Evolutionary conservation across 1,140 invertebrate genomes (phyloP).

Genomic region (Adoxophyes honmai): DNA sequence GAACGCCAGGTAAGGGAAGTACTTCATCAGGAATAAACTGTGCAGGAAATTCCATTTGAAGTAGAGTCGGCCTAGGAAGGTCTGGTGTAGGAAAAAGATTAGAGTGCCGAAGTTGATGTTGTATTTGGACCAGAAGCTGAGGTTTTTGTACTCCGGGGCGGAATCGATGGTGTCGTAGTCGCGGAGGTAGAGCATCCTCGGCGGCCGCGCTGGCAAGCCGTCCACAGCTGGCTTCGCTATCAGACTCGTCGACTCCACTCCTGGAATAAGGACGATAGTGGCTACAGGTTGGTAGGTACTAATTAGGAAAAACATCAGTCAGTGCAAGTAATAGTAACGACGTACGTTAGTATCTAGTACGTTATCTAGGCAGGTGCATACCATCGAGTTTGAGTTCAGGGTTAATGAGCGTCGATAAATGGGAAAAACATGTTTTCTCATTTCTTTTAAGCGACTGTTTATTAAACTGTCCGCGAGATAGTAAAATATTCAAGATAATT

Average conservation of each 20-base stretch:
- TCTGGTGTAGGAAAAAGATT: constrained; percentile 30
- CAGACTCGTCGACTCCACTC: constrained; percentile 41
- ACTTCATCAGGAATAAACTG: constrained; percentile 53
- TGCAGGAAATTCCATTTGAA: constrained; percentile 54
- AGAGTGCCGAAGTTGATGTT: constrained; percentile 34
- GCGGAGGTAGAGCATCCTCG: constrained; percentile 35
- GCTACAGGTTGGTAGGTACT: too few species aligned
- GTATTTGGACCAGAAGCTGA: constrained; percentile 34
- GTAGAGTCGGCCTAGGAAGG: constrained; percentile 47
- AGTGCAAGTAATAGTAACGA: constrained; percentile 18
- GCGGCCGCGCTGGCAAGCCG: constrained; percentile 23
- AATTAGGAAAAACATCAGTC: not conserved
- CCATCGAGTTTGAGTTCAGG: too few species aligned
- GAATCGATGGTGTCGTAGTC: constrained; percentile 45
- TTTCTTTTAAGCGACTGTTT: too few species aligned
- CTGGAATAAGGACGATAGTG: constrained; percentile 30
- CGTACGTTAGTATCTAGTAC: too few species aligned
- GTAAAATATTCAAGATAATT: too few species aligned
- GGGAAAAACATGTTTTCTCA: too few species aligned
- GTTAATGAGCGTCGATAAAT: too few species aligned
- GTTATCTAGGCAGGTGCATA: too few species aligned
- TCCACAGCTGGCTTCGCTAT: constrained; percentile 40
- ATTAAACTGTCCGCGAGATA: too few species aligned
- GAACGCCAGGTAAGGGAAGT: constrained; percentile 66
- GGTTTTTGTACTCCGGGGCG: constrained; percentile 39